A percentile compares a stretch with the other conserved stretches of the same genome.
Conservation (phyloP, 2,113 vertebrate genomes). For the Brachypodius melanocephalos region DNA sequence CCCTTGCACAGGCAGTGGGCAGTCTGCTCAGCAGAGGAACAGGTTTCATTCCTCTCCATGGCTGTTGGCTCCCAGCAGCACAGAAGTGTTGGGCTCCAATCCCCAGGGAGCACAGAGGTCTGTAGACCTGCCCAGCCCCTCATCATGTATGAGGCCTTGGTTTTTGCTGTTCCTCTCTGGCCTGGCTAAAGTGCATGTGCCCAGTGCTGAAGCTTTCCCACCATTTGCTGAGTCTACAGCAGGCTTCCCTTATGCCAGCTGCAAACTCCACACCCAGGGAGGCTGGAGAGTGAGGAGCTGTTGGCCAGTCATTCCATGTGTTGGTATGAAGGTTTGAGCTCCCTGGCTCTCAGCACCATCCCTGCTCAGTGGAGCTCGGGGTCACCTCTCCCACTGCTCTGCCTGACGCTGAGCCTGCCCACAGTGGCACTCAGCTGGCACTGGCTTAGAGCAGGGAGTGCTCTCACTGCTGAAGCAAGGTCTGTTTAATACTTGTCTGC, state of each 20-base stretch:
- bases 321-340: neutral
- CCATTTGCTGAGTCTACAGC: fast-evolving
- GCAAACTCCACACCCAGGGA: neutral
- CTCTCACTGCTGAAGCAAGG: neutral
- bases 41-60: neutral
- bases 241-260: neutral
- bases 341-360: neutral
- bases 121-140: neutral
- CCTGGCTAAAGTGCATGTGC: neutral
- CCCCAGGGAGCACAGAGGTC: neutral
- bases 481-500: slow-evolving; percentile 16
- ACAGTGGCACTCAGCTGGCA: fast-evolving
- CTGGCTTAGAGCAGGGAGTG: fast-evolving
- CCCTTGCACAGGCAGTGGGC: neutral
- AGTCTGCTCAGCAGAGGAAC: neutral
- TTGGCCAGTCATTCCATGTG: neutral
- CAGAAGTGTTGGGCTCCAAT: neutral
- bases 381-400: fast-evolving
- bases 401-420: fast-evolving
- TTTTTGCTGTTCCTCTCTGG: neutral
- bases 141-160: neutral
- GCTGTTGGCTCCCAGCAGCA: neutral
- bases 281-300: neutral
- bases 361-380: neutral
- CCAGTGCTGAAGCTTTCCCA: neutral